phyloP scores from a whole-genome alignment of 2,888 invertebrate genomes.

The Sinotaia quadrata region DNA sequence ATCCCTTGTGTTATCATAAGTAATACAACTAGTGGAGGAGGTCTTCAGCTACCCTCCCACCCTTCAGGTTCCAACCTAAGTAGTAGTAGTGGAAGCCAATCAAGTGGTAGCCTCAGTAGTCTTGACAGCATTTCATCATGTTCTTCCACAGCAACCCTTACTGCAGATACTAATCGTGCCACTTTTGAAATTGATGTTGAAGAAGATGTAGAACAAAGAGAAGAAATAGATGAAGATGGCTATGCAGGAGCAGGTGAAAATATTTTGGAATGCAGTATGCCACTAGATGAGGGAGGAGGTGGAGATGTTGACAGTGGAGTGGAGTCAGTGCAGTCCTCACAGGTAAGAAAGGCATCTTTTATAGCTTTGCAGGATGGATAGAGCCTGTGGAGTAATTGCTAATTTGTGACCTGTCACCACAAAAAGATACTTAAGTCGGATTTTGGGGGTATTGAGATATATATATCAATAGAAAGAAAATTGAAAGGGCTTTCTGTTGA shows the following conservation, averaged over 20 bases:
- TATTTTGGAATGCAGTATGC: background rate
- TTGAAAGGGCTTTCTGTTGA: too few species aligned
- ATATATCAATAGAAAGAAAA: too few species aligned
- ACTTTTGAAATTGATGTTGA: constrained; percentile 24
- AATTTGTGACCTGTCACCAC: too few species aligned
- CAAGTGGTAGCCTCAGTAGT: constrained; percentile 62
- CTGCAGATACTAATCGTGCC: constrained; percentile 49
- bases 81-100: constrained; percentile 59
- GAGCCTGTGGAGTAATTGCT: too few species aligned
- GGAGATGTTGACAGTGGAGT: constrained; percentile 20
- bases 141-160: constrained; percentile 63
- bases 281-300: background rate
- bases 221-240: background rate
- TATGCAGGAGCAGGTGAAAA: background rate
- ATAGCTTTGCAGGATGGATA: too few species aligned
- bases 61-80: constrained; percentile 53
- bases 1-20: too few species aligned
- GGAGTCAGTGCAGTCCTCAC: constrained; percentile 1
- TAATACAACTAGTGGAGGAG: background rate
- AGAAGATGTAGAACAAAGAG: constrained; percentile 24
- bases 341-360: constrained; percentile 5
- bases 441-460: too few species aligned
- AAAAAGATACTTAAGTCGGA: too few species aligned
- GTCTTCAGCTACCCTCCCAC: constrained; percentile 25
- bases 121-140: constrained; percentile 64